phyloP scores from a whole-genome alignment of 2,888 invertebrate genomes.

The Apantesis nais region DNA sequence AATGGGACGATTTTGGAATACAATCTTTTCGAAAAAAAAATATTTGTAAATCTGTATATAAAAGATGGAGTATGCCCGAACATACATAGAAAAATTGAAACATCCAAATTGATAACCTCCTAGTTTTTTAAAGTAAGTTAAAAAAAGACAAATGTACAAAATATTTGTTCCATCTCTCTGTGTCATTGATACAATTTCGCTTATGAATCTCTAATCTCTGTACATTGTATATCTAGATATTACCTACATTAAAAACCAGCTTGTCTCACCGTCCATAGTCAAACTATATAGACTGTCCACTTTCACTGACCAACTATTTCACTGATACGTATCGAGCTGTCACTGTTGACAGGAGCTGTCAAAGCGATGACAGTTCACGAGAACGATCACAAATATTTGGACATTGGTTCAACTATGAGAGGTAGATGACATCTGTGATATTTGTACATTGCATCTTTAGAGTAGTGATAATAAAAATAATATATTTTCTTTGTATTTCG shows the following conservation, averaged over 20 bases:
- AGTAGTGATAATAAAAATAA: neutral
- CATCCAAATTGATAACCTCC: no score
- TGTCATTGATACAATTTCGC: neutral
- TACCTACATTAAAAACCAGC: constrained; percentile 12
- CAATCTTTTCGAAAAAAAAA: no score
- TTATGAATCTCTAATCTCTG: neutral
- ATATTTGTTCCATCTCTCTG: neutral
- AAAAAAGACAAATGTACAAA: neutral
- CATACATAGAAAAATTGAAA: no score
- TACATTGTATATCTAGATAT: neutral
- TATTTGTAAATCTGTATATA: no score
- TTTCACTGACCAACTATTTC: constrained; percentile 17
- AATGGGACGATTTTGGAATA: no score
- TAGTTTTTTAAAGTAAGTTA: no score
- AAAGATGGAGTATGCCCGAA: no score
- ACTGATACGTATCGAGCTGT: constrained; percentile 15
- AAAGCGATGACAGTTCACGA: constrained; percentile 20
- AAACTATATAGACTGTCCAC: constrained; percentile 14
- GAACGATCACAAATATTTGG: constrained; percentile 37
- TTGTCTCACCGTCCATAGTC: constrained; percentile 5
- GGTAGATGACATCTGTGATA: neutral
- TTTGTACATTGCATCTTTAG: neutral
- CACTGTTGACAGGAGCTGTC: constrained; percentile 14
- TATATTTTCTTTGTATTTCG: no score
- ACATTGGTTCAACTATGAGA: constrained; percentile 15